Conservation (phyloP, 1,140 invertebrate genomes). For the Trichonephila clavipes region DNA sequence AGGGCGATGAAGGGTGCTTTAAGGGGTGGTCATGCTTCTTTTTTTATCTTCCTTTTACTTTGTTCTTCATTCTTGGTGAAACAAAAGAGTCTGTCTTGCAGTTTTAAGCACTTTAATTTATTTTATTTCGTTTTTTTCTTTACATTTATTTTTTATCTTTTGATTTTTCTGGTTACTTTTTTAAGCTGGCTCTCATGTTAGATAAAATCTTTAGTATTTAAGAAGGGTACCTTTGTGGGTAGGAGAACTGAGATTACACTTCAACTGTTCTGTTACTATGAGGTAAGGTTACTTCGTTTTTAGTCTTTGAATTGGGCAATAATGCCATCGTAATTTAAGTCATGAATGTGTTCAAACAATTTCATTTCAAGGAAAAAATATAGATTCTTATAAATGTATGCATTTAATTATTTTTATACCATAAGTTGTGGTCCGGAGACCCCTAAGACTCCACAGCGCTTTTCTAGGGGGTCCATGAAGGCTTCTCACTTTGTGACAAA, state of each 20-base stretch:
- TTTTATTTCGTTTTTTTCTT: not conserved
- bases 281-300: no score
- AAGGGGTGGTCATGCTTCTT: not conserved
- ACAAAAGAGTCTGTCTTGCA: constrained; percentile 30
- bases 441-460: no score
- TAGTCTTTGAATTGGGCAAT: no score
- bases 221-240: not conserved
- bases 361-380: no score
- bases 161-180: not conserved
- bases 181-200: not conserved
- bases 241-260: not conserved
- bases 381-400: no score
- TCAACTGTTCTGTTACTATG: no score
- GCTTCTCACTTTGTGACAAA: no score
- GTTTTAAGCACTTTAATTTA: constrained; percentile 21
- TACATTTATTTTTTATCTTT: not conserved
- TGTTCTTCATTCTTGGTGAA: not conserved
- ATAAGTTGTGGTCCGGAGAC: no score
- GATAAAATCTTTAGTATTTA: not conserved
- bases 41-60: not conserved
- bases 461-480: no score
- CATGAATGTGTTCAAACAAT: no score
- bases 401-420: no score
- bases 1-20: constrained; percentile 5
- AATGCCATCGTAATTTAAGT: no score